phyloP scores from a whole-genome alignment of 2,888 invertebrate species.

The Shargacucullia verbasci region DNA sequence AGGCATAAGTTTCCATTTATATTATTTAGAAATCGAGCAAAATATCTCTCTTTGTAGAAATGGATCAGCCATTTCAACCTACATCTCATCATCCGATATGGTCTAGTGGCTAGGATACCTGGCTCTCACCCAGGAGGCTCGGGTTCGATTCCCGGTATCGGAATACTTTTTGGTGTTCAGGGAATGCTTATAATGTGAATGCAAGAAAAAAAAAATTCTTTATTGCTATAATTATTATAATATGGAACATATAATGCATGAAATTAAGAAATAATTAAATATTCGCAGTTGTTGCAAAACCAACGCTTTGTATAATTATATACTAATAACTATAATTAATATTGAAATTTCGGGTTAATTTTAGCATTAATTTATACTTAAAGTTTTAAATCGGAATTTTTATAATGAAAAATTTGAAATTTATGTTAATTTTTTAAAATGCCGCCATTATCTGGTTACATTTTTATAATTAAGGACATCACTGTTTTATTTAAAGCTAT shows the following conservation, averaged over 20 bases:
- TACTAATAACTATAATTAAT: slow-evolving; percentile 10
- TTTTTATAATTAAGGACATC: slow-evolving; percentile 3
- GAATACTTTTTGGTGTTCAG: slow-evolving; percentile 53
- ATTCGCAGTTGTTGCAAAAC: slow-evolving; percentile 12
- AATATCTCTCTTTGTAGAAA: neutral
- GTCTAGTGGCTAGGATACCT: slow-evolving; percentile 93
- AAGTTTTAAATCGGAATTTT: slow-evolving; percentile 9
- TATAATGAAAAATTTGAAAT: slow-evolving; percentile 15
- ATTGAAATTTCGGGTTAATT: slow-evolving; percentile 11
- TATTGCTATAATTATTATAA: neutral
- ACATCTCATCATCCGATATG: slow-evolving; percentile 70
- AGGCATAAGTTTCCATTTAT: slow-evolving; percentile 4
- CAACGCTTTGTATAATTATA: slow-evolving; percentile 6
- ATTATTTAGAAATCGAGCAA: neutral
- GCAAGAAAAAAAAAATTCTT: slow-evolving; percentile 2
- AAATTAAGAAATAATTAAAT: slow-evolving; percentile 14
- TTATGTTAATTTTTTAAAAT: slow-evolving; percentile 23
- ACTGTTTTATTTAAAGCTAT: slow-evolving; percentile 7
- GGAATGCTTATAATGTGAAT: slow-evolving; percentile 4
- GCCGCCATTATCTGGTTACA: slow-evolving; percentile 3
- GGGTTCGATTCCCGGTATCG: slow-evolving; percentile 89
- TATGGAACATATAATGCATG: neutral
- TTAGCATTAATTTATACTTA: slow-evolving; percentile 10
- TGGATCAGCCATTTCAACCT: neutral
- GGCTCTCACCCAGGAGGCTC: slow-evolving; percentile 92